A percentile compares a stretch with the other conserved stretches of the same genome.
Evolutionary conservation across 2,797 vertebrate genomes (phyloP).

Genomic region (Paedocypris micromegethes): DNA sequence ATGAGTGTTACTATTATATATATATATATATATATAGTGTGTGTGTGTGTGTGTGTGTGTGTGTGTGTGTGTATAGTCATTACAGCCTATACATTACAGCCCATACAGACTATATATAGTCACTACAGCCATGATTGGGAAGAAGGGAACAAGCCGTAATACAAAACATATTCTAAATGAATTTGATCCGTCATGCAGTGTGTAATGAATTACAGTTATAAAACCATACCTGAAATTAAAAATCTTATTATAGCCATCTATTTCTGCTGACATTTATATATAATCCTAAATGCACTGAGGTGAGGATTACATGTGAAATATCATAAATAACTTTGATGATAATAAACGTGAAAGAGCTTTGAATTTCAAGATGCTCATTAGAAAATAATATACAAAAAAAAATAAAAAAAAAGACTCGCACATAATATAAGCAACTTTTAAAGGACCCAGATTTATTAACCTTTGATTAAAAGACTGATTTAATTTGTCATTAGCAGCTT

Average conservation of each 20-base stretch:
- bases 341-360: neutral
- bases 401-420: neutral
- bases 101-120: too few relatives aligned
- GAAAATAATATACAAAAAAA: slow-evolving; percentile 16
- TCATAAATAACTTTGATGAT: slow-evolving; percentile 14
- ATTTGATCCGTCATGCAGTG: slow-evolving; percentile 13
- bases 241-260: slow-evolving; percentile 42
- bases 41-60: too few relatives aligned
- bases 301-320: slow-evolving; percentile 10
- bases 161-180: slow-evolving; percentile 26
- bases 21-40: too few relatives aligned
- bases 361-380: neutral
- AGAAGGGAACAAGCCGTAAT: slow-evolving; percentile 20
- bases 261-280: slow-evolving; percentile 32
- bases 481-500: neutral
- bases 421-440: neutral
- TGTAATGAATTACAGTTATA: slow-evolving; percentile 35
- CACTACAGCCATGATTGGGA: too few relatives aligned
- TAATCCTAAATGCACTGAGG: slow-evolving; percentile 14
- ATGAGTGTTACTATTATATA: too few relatives aligned
- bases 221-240: slow-evolving; percentile 40
- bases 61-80: too few relatives aligned
- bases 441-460: neutral
- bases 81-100: too few relatives aligned
- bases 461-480: neutral